phyloP scores from a whole-genome alignment of 2,888 invertebrate species.

The Spisula solida region DNA sequence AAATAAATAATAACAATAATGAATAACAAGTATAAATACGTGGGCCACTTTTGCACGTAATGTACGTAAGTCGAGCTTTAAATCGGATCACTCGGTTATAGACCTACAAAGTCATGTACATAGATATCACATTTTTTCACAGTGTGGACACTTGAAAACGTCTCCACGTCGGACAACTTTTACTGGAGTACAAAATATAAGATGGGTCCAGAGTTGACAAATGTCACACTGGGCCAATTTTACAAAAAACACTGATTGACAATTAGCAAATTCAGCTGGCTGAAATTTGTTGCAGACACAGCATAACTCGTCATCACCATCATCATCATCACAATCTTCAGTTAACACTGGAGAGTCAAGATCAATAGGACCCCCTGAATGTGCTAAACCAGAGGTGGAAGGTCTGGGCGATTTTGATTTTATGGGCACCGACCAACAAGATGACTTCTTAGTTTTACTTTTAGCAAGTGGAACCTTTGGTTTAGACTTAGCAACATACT shows the following conservation, averaged over 20 bases:
- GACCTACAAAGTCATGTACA: background rate
- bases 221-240: constrained; percentile 24
- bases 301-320: constrained; percentile 7
- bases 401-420: background rate
- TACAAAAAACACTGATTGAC: background rate
- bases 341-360: background rate
- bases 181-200: background rate
- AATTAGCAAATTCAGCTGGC: background rate
- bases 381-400: background rate
- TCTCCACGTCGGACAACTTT: background rate
- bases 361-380: constrained; percentile 23
- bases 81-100: no score
- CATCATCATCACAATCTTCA: background rate
- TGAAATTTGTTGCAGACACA: background rate
- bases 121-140: background rate
- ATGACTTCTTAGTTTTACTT: no score
- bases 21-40: no score
- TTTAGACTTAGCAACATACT: background rate
- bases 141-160: constrained; percentile 4
- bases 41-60: no score
- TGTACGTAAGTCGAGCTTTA: no score
- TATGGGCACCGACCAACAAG: background rate
- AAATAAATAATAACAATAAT: no score
- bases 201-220: constrained; percentile 11
- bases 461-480: background rate